phyloP scores from a whole-genome alignment of 2,888 invertebrate genomes.

The Aspidiotus destructor region DNA sequence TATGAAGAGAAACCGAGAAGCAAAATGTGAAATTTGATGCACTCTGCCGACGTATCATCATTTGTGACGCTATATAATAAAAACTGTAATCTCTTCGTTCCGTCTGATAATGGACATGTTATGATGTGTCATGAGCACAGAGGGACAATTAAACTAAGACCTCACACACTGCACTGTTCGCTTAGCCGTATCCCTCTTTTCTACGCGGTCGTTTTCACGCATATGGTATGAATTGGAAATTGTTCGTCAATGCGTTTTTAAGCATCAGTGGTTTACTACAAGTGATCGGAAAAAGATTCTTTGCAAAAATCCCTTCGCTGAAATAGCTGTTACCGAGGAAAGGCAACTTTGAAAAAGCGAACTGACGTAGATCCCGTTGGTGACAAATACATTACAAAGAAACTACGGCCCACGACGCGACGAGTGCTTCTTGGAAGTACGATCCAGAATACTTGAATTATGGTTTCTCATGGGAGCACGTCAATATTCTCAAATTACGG shows the following conservation, averaged over 20 bases:
- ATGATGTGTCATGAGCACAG: not conserved
- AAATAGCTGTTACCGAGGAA: slow-evolving; percentile 1
- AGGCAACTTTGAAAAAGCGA: not conserved
- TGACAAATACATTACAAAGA: no score
- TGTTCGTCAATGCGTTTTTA: not conserved
- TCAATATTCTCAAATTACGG: no score
- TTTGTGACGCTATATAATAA: not conserved
- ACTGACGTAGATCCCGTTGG: no score
- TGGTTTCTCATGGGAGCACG: no score
- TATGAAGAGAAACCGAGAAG: not conserved
- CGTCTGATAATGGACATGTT: not conserved
- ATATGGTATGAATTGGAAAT: not conserved
- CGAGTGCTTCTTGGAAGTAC: not conserved
- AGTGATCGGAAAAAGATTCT: not conserved
- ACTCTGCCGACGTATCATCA: not conserved
- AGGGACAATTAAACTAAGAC: not conserved
- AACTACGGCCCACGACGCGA: slow-evolving; percentile 1
- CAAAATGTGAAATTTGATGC: not conserved
- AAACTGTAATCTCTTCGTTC: not conserved
- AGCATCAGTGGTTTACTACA: not conserved
- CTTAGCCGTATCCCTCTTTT: not conserved
- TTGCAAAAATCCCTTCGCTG: not conserved
- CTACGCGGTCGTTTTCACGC: not conserved
- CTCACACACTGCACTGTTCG: not conserved
- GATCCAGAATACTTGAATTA: not conserved